These are phyloP conservation scores for Bugulina stolonifera DNA, from an alignment of 2,888 invertebrate genomes.

Conservation along the genomic window DNA sequence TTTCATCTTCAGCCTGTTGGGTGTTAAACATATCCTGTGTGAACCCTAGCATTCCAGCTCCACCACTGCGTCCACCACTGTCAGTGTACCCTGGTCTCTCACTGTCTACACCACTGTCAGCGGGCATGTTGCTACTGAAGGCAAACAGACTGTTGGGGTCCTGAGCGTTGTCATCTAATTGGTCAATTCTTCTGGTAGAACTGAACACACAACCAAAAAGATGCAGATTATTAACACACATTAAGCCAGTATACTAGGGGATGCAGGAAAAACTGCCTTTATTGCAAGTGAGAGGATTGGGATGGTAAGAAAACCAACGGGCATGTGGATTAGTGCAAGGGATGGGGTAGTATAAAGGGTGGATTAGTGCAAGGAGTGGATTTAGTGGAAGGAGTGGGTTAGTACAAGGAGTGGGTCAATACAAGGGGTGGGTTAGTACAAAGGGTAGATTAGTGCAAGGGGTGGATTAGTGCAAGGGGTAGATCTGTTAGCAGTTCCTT, in stretches of 20 bases:
- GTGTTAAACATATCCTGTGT: conserved; percentile 19
- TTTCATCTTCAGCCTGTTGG: conserved; percentile 20
- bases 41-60: not conserved
- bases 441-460: not conserved
- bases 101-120: not conserved
- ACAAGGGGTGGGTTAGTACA: not conserved
- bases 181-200: not conserved
- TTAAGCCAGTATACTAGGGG: too few species aligned
- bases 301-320: too few species aligned
- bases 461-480: not conserved
- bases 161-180: not conserved
- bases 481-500: too few species aligned
- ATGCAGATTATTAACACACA: too few species aligned
- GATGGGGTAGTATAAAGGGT: too few species aligned
- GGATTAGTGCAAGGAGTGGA: too few species aligned
- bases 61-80: not conserved
- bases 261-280: too few species aligned
- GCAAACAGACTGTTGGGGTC: not conserved
- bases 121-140: not conserved
- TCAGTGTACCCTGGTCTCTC: not conserved
- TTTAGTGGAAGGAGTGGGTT: too few species aligned
- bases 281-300: too few species aligned
- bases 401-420: not conserved
- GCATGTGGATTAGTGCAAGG: too few species aligned
- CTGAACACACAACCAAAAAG: not conserved